Evolutionary conservation across 1,140 invertebrate species (phyloP).

Genomic region (Schlechtendalia chinensis): DNA sequence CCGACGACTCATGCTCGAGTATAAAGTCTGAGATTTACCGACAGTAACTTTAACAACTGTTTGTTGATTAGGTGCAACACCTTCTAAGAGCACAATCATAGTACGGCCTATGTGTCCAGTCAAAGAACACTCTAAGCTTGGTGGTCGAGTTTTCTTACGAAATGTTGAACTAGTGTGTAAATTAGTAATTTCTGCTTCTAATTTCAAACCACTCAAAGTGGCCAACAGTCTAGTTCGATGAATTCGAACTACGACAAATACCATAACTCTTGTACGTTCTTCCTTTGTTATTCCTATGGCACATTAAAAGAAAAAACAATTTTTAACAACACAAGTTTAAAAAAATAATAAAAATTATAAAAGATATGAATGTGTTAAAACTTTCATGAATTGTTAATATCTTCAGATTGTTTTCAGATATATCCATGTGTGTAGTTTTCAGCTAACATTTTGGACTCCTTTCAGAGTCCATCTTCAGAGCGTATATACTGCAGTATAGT

Average conservation of each 20-base stretch:
- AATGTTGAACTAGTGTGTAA: slow-evolving; percentile 76
- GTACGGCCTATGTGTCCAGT: slow-evolving; percentile 87
- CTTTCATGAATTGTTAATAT: too few species aligned
- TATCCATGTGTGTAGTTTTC: too few species aligned
- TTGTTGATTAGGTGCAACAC: slow-evolving; percentile 84
- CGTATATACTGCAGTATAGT: too few species aligned
- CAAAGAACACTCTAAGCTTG: slow-evolving; percentile 78
- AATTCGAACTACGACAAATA: slow-evolving; percentile 85
- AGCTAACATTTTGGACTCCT: too few species aligned
- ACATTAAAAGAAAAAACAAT: background rate
- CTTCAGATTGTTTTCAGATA: too few species aligned
- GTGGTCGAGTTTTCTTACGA: slow-evolving; percentile 72
- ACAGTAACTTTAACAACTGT: slow-evolving; percentile 92
- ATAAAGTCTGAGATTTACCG: slow-evolving; percentile 86
- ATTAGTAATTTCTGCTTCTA: slow-evolving; percentile 85
- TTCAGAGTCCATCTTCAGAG: too few species aligned
- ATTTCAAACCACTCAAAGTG: slow-evolving; percentile 86
- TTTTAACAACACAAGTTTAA: too few species aligned
- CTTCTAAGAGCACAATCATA: slow-evolving; percentile 89
- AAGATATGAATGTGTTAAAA: too few species aligned
- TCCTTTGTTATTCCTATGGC: slow-evolving; percentile 57
- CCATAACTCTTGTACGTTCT: slow-evolving; percentile 64
- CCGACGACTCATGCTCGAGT: slow-evolving; percentile 76
- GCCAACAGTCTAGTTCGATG: slow-evolving; percentile 83
- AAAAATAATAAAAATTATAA: too few species aligned